Evolutionary conservation across 1,140 invertebrate genomes (phyloP).

Genomic region (Aphaenogaster rudis): DNA sequence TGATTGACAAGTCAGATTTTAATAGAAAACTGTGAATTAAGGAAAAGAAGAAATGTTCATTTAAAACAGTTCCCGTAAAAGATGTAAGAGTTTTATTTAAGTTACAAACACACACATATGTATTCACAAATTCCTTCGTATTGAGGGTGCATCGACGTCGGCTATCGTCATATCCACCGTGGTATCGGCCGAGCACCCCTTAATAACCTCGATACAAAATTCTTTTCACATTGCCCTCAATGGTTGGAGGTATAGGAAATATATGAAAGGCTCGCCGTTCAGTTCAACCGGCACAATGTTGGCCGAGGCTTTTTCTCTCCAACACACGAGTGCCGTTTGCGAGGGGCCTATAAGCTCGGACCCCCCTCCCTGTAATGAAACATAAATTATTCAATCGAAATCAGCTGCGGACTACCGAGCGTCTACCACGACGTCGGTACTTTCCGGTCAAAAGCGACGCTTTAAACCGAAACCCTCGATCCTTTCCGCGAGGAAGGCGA

Average conservation of each 20-base stretch:
- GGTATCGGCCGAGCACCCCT: conserved; percentile 82
- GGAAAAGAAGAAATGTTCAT: neutral
- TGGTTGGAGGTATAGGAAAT: conserved; percentile 85
- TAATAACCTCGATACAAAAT: conserved; percentile 87
- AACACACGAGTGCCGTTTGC: conserved; percentile 82
- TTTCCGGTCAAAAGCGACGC: conserved; percentile 74
- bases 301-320: conserved; percentile 83
- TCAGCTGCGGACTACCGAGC: conserved; percentile 79
- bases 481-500: conserved; percentile 73
- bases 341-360: conserved; percentile 85
- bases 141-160: conserved; percentile 37
- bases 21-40: neutral
- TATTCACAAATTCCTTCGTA: conserved; percentile 23
- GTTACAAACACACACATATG: neutral
- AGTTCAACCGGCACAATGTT: conserved; percentile 81
- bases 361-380: conserved; percentile 83
- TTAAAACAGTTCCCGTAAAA: neutral
- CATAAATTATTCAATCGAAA: conserved; percentile 87
- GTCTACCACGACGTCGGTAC: conserved; percentile 68
- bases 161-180: conserved; percentile 50
- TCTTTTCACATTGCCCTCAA: conserved; percentile 85
- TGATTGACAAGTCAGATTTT: neutral
- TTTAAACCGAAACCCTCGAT: conserved; percentile 81
- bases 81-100: conserved; percentile 23
- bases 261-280: conserved; percentile 83